Conservation (phyloP, 2,113 vertebrate genomes). For the Poeciliopsis retropinna region DNA sequence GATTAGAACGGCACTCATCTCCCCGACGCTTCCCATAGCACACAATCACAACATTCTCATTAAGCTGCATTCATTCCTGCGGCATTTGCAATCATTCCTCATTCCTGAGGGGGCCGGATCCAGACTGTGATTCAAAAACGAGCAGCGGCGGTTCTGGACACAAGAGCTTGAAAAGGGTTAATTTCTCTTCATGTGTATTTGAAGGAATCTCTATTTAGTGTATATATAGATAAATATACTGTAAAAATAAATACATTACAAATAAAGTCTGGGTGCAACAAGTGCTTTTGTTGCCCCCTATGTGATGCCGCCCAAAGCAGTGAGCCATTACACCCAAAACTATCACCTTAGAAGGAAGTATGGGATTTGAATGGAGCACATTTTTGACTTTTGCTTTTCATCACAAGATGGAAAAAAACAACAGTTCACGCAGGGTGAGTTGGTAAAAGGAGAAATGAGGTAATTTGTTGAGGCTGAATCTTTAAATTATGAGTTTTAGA, state of each 20-base stretch:
- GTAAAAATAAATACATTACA: too few relatives aligned
- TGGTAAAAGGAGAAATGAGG: neutral
- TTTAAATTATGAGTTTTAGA: conserved; percentile 46
- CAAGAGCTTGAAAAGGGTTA: too few relatives aligned
- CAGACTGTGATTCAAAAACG: conserved; percentile 3
- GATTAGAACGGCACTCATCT: conserved; percentile 56
- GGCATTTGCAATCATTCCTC: conserved; percentile 14
- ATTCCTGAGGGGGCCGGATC: neutral
- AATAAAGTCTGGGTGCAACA: too few relatives aligned
- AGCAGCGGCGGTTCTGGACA: neutral
- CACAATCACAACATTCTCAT: conserved; percentile 52
- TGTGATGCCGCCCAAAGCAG: neutral
- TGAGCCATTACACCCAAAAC: neutral
- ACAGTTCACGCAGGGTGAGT: neutral
- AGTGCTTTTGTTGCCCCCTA: too few relatives aligned
- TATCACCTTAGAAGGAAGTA: neutral
- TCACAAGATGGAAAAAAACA: neutral
- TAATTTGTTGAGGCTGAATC: conserved; percentile 13
- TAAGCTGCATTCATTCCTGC: conserved; percentile 35
- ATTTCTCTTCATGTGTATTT: too few relatives aligned
- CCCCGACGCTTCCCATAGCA: conserved; percentile 34
- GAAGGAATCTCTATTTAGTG: too few relatives aligned
- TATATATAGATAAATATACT: too few relatives aligned
- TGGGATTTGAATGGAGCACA: conserved; percentile 4
- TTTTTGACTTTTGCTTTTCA: conserved; percentile 1